These are phyloP conservation scores for Proteles cristata DNA, from an alignment of 2,113 vertebrate genomes.

Conservation along the genomic window DNA sequence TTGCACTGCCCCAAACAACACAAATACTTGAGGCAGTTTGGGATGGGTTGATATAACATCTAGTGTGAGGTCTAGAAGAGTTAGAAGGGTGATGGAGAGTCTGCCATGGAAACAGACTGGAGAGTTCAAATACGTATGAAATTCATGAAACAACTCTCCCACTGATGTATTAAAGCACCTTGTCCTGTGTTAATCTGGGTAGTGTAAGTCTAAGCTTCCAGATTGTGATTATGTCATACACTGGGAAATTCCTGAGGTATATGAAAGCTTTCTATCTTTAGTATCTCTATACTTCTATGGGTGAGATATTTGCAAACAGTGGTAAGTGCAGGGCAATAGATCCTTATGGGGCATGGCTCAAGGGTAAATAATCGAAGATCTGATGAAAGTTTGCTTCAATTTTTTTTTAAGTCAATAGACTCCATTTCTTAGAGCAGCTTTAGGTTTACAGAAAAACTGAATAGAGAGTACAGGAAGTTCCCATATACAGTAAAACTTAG, in stretches of 20 bases:
- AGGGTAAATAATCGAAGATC: background rate
- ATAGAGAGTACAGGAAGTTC: background rate
- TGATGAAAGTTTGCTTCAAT: background rate
- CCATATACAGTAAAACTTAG: too few relatives aligned
- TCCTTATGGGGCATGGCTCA: background rate
- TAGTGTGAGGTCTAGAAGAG: background rate
- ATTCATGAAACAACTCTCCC: background rate
- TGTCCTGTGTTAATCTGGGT: background rate
- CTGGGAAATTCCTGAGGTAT: background rate
- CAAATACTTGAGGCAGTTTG: background rate
- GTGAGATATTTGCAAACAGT: background rate
- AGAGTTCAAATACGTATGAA: background rate
- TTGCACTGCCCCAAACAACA: background rate
- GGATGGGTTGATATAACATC: background rate
- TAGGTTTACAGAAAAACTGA: constrained; percentile 23
- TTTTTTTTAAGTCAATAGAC: background rate
- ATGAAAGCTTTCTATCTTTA: background rate
- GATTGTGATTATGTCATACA: background rate
- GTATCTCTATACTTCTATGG: background rate
- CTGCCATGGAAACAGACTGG: background rate
- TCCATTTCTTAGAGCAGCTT: background rate
- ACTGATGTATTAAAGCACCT: background rate
- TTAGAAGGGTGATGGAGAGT: background rate
- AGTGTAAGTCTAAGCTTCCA: background rate
- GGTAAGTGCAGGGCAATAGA: background rate